Percentiles rank a stretch among this genome's conserved stretches.
Evolutionary conservation across 2,888 invertebrate species (phyloP).

Genomic region (Limenitis camilla): DNA sequence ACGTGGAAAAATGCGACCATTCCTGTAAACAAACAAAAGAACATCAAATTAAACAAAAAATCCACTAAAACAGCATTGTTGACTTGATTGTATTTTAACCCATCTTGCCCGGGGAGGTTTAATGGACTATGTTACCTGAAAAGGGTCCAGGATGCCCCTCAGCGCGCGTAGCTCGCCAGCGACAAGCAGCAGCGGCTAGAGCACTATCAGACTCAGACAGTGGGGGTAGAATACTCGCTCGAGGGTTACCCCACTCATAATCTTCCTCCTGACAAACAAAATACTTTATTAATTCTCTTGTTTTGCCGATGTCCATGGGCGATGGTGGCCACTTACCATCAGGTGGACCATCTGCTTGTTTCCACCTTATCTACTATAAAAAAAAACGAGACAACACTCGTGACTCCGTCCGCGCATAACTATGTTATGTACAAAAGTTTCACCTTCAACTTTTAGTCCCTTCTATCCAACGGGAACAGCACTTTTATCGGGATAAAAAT

Average conservation of each 20-base stretch:
- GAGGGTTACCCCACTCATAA: conserved; percentile 89
- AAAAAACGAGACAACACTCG: not conserved
- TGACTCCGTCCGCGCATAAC: too few relatives aligned
- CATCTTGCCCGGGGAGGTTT: too few relatives aligned
- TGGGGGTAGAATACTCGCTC: conserved; percentile 68
- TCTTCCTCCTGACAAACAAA: conserved; percentile 78
- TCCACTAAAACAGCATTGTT: too few relatives aligned
- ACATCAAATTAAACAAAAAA: not conserved
- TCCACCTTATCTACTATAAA: too few relatives aligned
- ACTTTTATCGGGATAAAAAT: too few relatives aligned
- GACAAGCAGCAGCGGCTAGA: conserved; percentile 76
- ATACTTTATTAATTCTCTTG: not conserved
- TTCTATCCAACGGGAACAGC: too few relatives aligned
- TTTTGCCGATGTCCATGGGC: too few relatives aligned
- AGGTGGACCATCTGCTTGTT: too few relatives aligned
- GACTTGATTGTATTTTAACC: too few relatives aligned
- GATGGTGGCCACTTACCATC: too few relatives aligned
- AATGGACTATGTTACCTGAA: conserved; percentile 33
- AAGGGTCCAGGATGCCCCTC: conserved; percentile 69
- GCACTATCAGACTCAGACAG: conserved; percentile 58
- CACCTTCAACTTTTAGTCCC: too few relatives aligned
- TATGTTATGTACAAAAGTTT: too few relatives aligned
- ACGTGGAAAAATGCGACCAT: conserved; percentile 72
- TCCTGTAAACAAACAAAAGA: not conserved
- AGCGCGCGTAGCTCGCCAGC: conserved; percentile 79